Conservation (phyloP, 2,113 vertebrate genomes). For the Terrapene triunguis region DNA sequence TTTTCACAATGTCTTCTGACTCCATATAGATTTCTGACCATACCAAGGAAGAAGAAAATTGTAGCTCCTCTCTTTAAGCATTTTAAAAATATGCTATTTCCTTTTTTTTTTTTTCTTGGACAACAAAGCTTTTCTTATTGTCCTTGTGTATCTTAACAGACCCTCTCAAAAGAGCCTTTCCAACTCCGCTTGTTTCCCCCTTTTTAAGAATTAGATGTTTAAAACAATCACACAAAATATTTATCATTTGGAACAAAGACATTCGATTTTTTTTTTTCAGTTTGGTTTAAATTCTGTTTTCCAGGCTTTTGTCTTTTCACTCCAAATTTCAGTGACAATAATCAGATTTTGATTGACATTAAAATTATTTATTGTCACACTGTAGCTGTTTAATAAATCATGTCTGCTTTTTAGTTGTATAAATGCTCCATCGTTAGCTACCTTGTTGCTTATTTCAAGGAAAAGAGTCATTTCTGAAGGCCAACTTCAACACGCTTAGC, state of each 20-base stretch:
- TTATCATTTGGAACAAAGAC: conserved; percentile 59
- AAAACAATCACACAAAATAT: conserved; percentile 74
- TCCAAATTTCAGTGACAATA: conserved; percentile 75
- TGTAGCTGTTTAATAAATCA: conserved; percentile 73
- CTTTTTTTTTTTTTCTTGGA: neutral
- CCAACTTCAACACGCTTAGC: conserved; percentile 12
- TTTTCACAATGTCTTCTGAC: rapidly evolving
- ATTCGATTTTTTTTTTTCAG: conserved; percentile 13
- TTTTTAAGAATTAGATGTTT: conserved; percentile 50
- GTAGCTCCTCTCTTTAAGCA: neutral
- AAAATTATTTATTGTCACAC: conserved; percentile 78
- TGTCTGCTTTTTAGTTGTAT: conserved; percentile 60
- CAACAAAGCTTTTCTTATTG: neutral
- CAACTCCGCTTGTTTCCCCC: neutral
- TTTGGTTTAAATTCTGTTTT: conserved; percentile 63
- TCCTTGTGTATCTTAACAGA: neutral
- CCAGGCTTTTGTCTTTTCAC: conserved; percentile 67
- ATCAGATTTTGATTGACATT: conserved; percentile 74
- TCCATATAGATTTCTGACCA: neutral
- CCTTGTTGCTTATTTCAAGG: conserved; percentile 53
- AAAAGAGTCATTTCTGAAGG: conserved; percentile 44
- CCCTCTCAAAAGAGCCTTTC: conserved; percentile 14
- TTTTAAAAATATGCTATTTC: neutral
- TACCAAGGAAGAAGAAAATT: neutral
- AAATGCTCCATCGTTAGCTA: conserved; percentile 52